A percentile compares a stretch with the other conserved stretches of the same genome.
phyloP scores from a whole-genome alignment of 1,140 invertebrate species.

The Caenorhabditis inopinata region DNA sequence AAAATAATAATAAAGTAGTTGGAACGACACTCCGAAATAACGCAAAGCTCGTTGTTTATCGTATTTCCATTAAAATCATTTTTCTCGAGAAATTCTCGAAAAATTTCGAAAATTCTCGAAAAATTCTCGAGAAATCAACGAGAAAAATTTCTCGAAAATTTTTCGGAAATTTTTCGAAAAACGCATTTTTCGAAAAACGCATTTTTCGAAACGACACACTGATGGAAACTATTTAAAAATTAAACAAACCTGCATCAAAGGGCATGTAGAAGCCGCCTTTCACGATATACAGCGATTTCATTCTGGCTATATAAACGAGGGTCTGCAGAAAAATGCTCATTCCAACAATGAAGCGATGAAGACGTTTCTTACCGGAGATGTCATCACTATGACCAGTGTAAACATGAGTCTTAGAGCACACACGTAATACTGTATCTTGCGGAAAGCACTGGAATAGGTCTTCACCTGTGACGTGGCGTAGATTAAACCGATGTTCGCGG shows the following conservation, averaged over 20 bases:
- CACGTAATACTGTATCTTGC: not conserved
- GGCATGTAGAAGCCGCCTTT: conserved; percentile 11
- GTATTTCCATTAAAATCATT: too few relatives aligned
- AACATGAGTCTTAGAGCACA: not conserved
- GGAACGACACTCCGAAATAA: too few relatives aligned
- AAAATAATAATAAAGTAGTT: too few relatives aligned
- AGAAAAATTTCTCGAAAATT: too few relatives aligned
- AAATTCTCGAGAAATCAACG: too few relatives aligned
- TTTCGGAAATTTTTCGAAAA: too few relatives aligned
- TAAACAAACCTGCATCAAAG: not conserved
- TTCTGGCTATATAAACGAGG: not conserved
- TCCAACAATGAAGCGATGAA: not conserved
- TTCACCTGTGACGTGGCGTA: not conserved
- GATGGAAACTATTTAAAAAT: not conserved
- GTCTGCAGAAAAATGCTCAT: not conserved
- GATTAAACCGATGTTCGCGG: not conserved
- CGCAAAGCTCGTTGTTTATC: too few relatives aligned
- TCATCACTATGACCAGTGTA: not conserved
- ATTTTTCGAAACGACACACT: not conserved
- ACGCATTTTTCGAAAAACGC: too few relatives aligned
- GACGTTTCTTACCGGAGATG: not conserved
- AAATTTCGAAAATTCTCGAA: too few relatives aligned
- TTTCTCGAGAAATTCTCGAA: too few relatives aligned
- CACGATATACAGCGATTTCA: conserved; percentile 21
- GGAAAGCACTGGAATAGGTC: not conserved